Percentiles rank a stretch among this genome's conserved stretches.
Evolutionary conservation across 2,888 invertebrate genomes (phyloP).

Genomic region (Cryptocephalus primarius): DNA sequence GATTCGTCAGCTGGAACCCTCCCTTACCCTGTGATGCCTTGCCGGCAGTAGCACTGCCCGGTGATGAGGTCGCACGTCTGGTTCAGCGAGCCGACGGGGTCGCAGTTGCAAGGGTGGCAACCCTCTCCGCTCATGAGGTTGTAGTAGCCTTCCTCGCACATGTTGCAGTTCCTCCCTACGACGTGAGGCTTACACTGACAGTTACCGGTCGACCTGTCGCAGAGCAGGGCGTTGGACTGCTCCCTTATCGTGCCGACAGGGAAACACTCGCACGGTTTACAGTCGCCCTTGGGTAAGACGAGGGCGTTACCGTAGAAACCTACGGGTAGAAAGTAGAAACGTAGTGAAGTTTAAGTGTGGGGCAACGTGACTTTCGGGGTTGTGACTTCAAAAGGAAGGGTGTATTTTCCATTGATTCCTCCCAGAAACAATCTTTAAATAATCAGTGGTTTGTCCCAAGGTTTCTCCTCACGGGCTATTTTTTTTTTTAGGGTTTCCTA

Average conservation of each 20-base stretch:
- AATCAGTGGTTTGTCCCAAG: no score
- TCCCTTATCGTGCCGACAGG: constrained; percentile 66
- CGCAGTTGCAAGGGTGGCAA: constrained; percentile 82
- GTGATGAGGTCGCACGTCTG: constrained; percentile 68
- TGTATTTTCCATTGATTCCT: no score
- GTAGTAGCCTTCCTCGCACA: constrained; percentile 76
- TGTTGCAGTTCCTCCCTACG: constrained; percentile 70
- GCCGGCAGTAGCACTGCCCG: constrained; percentile 85
- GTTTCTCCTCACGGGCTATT: no score
- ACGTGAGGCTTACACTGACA: constrained; percentile 76
- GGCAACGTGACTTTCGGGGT: no score
- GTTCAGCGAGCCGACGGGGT: constrained; percentile 77
- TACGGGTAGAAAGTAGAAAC: constrained; percentile 19
- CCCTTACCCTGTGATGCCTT: constrained; percentile 71
- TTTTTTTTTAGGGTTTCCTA: no score
- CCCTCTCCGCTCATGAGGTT: constrained; percentile 77
- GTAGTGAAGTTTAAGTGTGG: background rate
- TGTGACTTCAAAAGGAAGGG: no score
- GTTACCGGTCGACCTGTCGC: constrained; percentile 71
- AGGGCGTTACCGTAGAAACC: constrained; percentile 93
- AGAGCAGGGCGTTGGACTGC: constrained; percentile 59
- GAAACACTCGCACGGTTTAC: constrained; percentile 82
- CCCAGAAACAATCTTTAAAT: no score
- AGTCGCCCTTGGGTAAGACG: constrained; percentile 81
- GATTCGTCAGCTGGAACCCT: no score